These are phyloP conservation scores for Nyctibius bracteatus DNA, from an alignment of 2,113 vertebrate species.

Conservation along the genomic window DNA sequence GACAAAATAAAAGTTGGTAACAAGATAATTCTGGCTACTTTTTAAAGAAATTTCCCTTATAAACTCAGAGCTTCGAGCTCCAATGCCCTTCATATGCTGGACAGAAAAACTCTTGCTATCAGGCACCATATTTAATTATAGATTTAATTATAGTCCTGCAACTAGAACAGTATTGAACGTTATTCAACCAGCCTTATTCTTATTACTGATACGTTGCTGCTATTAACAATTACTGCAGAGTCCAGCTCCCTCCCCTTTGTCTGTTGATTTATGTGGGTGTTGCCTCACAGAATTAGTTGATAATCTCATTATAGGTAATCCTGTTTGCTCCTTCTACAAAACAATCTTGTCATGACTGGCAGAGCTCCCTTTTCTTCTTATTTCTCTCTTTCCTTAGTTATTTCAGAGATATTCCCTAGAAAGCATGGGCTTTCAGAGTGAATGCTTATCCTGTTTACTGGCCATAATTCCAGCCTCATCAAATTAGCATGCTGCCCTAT, in stretches of 20 bases:
- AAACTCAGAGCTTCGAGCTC: neutral
- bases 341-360: slow-evolving; percentile 7
- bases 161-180: neutral
- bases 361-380: slow-evolving; percentile 21
- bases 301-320: slow-evolving; percentile 74
- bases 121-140: neutral
- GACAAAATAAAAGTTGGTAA: neutral
- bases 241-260: neutral
- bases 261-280: slow-evolving; percentile 19
- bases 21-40: neutral
- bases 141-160: neutral
- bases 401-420: slow-evolving; percentile 2
- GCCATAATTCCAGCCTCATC: slow-evolving; percentile 24
- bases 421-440: neutral
- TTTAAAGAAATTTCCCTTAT: neutral
- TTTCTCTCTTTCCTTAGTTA: slow-evolving; percentile 30
- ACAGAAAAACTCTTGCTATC: neutral
- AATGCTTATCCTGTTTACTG: slow-evolving; percentile 53
- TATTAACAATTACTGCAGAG: neutral
- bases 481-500: slow-evolving; percentile 21
- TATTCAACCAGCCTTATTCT: neutral
- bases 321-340: slow-evolving; percentile 67
- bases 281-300: slow-evolving; percentile 15
- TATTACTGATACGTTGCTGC: neutral
- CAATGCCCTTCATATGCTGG: neutral